phyloP scores from a whole-genome alignment of 2,113 vertebrate species.

The Trematocara stigmaticum region DNA sequence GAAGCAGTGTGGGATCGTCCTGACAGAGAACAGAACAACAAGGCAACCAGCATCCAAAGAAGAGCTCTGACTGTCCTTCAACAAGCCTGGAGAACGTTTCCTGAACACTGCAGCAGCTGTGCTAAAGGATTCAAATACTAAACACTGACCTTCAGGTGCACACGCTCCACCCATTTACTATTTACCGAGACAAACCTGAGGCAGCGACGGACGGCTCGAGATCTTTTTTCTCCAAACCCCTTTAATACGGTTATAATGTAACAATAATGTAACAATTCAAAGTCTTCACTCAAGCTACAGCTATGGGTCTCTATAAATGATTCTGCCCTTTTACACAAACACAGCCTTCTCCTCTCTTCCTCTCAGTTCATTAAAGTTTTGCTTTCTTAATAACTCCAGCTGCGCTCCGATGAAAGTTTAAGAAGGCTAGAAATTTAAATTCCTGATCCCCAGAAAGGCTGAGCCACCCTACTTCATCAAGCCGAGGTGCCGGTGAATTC shows the following conservation, averaged over 20 bases:
- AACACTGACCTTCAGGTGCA: neutral
- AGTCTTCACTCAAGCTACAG: neutral
- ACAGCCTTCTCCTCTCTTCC: neutral
- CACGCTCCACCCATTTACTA: neutral
- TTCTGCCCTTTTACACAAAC: neutral
- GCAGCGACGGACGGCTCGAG: rapidly evolving
- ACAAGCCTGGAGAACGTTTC: neutral
- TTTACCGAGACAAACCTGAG: neutral
- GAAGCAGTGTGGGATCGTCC: neutral
- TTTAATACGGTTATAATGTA: neutral
- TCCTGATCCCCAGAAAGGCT: conserved; percentile 54
- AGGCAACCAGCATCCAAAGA: neutral
- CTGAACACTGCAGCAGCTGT: neutral
- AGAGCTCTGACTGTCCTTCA: neutral
- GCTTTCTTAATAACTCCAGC: neutral
- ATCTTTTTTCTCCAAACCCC: neutral
- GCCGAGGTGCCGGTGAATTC: conserved; percentile 66
- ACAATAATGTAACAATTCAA: neutral
- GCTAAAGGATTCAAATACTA: neutral
- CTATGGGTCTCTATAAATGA: neutral
- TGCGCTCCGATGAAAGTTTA: conserved; percentile 6
- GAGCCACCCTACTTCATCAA: conserved; percentile 45
- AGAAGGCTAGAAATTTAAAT: conserved; percentile 61
- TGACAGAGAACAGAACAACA: neutral
- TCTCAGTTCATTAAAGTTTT: neutral